Conservation (phyloP, 2,113 vertebrate genomes). For the Todiramphus chloris region DNA sequence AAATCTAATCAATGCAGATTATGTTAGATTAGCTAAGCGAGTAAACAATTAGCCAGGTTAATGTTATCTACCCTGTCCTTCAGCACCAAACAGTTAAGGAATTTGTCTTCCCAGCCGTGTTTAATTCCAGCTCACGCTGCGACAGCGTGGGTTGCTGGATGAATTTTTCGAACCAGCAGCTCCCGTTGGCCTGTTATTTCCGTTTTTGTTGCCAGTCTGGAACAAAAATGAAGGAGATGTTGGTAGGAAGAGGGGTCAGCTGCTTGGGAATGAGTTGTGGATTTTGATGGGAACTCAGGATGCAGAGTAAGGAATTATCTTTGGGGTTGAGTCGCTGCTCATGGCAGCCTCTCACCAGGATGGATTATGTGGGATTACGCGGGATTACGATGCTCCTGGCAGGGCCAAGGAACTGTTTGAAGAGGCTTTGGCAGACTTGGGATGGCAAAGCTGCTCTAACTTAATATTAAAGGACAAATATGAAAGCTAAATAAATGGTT, state of each 20-base stretch:
- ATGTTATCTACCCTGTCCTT: conserved; percentile 65
- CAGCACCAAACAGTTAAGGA: neutral
- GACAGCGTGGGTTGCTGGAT: neutral
- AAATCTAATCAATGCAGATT: conserved; percentile 67
- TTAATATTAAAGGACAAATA: neutral
- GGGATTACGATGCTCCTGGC: fast-evolving
- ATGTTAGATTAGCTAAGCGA: conserved; percentile 63
- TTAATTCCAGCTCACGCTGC: neutral
- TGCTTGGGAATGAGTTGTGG: neutral
- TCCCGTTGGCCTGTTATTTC: neutral
- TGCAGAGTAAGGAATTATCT: neutral
- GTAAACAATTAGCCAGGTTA: conserved; percentile 66
- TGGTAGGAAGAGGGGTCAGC: neutral
- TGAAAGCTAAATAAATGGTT: neutral
- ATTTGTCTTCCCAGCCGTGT: conserved; percentile 13
- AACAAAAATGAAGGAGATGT: neutral
- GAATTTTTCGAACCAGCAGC: neutral
- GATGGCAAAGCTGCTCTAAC: neutral
- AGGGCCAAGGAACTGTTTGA: neutral
- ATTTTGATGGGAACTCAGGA: neutral
- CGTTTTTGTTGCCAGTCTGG: neutral
- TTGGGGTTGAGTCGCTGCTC: fast-evolving
- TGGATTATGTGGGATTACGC: fast-evolving
- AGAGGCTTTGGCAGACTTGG: neutral
- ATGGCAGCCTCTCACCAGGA: neutral